Evolutionary conservation across 2,888 invertebrate species (phyloP), one percentile per base, ranked within the genome.

Genomic region (Nudaria mundana): DNA sequence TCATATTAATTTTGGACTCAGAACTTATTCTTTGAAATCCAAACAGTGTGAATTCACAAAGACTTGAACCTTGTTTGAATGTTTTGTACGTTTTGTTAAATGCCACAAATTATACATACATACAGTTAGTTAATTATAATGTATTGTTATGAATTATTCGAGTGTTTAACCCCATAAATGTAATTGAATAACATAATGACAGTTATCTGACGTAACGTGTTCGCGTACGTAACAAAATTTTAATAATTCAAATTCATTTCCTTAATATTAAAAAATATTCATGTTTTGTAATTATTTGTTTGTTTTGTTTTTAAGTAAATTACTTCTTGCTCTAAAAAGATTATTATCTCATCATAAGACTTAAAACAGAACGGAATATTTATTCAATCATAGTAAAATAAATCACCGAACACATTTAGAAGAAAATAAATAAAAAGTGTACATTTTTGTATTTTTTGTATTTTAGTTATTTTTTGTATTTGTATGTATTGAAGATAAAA

Each of bases 141-240:
- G 25, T 37, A 20, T 31, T 37, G 14, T 37, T 16, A 30, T 16
- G 16, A 12, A 30, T 37, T 18, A 20, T 16, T 26, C 25, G n/a
- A 26, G 31, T 13, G 15, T 50, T 35, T 55, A 39, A 50, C 37
- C 42, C 28, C 34, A 33, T 37, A 44, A 35, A 40, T 24, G 37
- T 14, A 16, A 41, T 59, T 50, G 38, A 58, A 40, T 54, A 42
- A 54, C 30, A 33, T 36, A 44, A 16, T 14, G n/a, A n/a, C 7
- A 33, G 24, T 28, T 14, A 47, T 33, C 26, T 59, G 51, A 55
- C 24, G 23, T 5, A 38, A 6, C 15, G 2, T 38, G 10, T 24
- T 43, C 46, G 14, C 43, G 38, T 43, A 40, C 45, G 40, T 30
- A 30, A 31, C 33, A 36, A 20, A 18, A 20, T 34, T 32, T 52